Base-by-base conservation (phyloP, 2,888 invertebrate genomes). In the Drosophila macrothrix region DNA sequence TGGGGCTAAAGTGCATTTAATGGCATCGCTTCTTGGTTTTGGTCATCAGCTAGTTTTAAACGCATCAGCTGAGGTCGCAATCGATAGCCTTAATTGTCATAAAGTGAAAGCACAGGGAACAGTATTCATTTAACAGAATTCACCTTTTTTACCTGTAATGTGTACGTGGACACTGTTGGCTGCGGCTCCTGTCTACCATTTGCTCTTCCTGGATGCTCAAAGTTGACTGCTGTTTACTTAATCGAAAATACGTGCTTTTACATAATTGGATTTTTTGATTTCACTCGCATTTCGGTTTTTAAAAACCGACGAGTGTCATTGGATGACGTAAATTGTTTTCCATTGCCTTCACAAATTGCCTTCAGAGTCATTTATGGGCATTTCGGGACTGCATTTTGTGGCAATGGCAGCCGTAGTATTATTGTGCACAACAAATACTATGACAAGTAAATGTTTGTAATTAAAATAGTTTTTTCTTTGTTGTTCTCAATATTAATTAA, bases 161-260 rank as follows among this genome's bases (percentile, higher is more conserved):
- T 43, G 59, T 4, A 39, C 3, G 25, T 58, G 28, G 9, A 37
- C 41, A 68, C 35, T 14, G n/a, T 29, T 25, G 50, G 5, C 69
- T 14, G 22, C 31, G 28, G 52, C 46, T 39, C 53, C 53, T 10
- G 25, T 22, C 41, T 10, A 16, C 50, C 25, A 12, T 19, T 29
- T 50, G 37, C 29, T 43, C 66, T 59, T 54, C 62, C 37, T 1
- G 37, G 1, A 14, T 19, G 39, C 29, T 31, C 41, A 62, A 67
- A 60, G 64, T 54, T 67, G 69, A 53, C 68, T 69, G 85, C 33
- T 65, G 82, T 84, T 86, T 84, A 80, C 82, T 82, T 84, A 86
- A 84, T 86, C 87, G 84, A 84, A 84, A 86, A 84, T 82, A 84
- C 84, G 84, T 84, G 87, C 87, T 86, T 76, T 78, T 65, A 67